Base-by-base conservation (phyloP, 2,113 vertebrate genomes). In the Sula dactylatra region DNA sequence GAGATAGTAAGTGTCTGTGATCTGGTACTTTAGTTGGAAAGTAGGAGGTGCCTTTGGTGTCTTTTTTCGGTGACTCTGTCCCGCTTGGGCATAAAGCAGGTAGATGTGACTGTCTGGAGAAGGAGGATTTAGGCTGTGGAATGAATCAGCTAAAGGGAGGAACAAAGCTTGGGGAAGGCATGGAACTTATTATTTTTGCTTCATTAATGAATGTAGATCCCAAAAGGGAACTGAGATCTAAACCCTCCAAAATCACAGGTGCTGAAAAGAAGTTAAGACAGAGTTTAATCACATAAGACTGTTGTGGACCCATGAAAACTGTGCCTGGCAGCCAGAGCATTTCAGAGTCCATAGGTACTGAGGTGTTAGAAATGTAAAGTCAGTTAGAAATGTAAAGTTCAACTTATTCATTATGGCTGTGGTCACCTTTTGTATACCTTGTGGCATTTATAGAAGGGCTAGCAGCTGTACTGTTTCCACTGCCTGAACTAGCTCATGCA, bases 401-500 rank as follows among this genome's bases (percentile, higher is more conserved):
- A 31, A 1, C 13, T 67, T 62, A 27, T 4, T 24, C 14, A 21
- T 73, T 5, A 7, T 7, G n/a, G 13, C 27, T 19, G 45, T 17
- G 70, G 25, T 32, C 58, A 52, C 45, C 31, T 73, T 77, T 80
- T 66, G 54, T 45, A 8, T 6, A 16, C 58, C 49, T 85, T 13
- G 21, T 52, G 82, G 56, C n/a, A 6, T 19, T 38, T 34, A 3
- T 9, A 54, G 54, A 31, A 26, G 40, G 36, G 32, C 36, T 13
- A 6, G 52, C 0, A 29, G 2, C 69, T 74, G 27, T 1, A 3
- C 4, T 16, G 19, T 25, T 24, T n/a, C 24, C 31, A 36, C 34
- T 17, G 78, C 32, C 4, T 32, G 69, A 13, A 55, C 50, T 3
- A 79, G 21, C 36, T 31, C 24, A 6, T 3, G 24, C 7, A n/a